A percentile compares a stretch with the other conserved stretches of the same genome.
phyloP scores from a whole-genome alignment of 2,113 vertebrate genomes.

The Macroglossus sobrinus region DNA sequence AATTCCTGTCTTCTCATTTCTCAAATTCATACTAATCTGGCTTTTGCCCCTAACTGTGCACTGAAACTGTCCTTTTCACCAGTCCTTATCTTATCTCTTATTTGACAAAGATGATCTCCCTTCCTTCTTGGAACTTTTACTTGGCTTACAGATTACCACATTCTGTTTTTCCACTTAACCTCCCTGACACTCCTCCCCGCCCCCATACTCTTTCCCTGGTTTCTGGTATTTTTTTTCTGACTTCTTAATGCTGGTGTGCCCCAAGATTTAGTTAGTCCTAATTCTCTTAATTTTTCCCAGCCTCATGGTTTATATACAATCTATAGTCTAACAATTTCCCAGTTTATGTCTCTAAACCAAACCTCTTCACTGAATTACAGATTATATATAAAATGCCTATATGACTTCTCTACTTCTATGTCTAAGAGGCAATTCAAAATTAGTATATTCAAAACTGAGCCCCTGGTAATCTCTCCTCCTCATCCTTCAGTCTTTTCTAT shows the following conservation, averaged over 20 bases:
- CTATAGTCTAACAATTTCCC: neutral
- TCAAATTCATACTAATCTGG: neutral
- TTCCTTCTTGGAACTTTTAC: neutral
- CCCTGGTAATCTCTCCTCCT: neutral
- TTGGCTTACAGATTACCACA: neutral
- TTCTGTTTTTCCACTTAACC: neutral
- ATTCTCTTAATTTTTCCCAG: neutral
- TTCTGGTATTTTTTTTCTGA: neutral
- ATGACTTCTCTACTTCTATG: neutral
- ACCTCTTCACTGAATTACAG: neutral
- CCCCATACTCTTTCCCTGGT: neutral
- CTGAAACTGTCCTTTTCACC: neutral
- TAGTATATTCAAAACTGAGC: neutral
- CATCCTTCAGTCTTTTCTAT: neutral
- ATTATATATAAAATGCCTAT: neutral
- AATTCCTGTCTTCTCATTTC: neutral
- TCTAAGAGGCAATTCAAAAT: neutral
- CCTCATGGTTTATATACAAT: neutral
- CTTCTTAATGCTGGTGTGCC: neutral
- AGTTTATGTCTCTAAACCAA: neutral
- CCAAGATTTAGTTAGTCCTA: neutral
- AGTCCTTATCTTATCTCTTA: neutral
- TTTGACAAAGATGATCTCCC: neutral
- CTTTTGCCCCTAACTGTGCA: neutral
- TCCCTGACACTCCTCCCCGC: neutral